Evolutionary conservation across 2,113 vertebrate genomes (phyloP).

Genomic region (Corythornis madagascariensis): DNA sequence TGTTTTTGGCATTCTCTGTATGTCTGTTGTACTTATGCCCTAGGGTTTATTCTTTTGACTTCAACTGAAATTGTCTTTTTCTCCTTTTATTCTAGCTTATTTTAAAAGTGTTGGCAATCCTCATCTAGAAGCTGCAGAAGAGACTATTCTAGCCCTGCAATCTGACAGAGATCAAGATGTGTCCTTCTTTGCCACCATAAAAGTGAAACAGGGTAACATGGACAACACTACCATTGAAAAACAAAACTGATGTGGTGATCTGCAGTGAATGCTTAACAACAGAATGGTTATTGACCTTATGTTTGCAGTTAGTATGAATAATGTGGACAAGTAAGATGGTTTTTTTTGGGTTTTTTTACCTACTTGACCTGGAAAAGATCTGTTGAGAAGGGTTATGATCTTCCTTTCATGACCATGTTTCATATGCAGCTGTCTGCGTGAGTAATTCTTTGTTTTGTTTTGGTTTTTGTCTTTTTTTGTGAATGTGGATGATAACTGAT

Average conservation of each 20-base stretch:
- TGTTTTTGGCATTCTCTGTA: neutral
- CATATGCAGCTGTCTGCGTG: neutral
- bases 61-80: neutral
- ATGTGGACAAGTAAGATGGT: neutral
- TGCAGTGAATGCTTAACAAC: neutral
- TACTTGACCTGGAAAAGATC: neutral
- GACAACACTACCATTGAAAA: slow-evolving; percentile 71
- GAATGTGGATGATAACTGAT: neutral
- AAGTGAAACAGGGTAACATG: slow-evolving; percentile 74
- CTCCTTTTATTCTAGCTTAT: slow-evolving; percentile 69
- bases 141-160: slow-evolving; percentile 84
- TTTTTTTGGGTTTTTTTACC: neutral
- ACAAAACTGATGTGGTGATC: neutral
- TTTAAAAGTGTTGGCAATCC: slow-evolving; percentile 89
- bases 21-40: neutral
- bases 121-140: slow-evolving; percentile 87
- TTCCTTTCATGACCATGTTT: neutral
- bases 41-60: neutral
- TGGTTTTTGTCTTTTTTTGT: no score
- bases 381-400: neutral
- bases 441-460: neutral
- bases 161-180: slow-evolving; percentile 89
- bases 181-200: slow-evolving; percentile 86
- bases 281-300: neutral
- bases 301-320: neutral